Evolutionary conservation across 1,140 invertebrate genomes (phyloP).

Genomic region (Drosophila novamexicana): DNA sequence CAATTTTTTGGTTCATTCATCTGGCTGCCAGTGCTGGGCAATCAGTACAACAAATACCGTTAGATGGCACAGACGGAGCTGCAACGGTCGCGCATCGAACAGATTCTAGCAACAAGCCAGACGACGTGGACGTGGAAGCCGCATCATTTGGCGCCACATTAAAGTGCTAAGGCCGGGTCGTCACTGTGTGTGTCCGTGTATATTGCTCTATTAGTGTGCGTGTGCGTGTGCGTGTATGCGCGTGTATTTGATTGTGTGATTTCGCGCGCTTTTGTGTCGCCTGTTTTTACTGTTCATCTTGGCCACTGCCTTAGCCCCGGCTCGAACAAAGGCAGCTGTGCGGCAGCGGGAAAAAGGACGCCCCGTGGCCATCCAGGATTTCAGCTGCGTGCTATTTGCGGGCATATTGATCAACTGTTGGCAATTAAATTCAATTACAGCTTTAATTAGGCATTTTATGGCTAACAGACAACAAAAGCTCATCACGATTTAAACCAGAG

Average conservation of each 20-base stretch:
- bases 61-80: constrained; percentile 55
- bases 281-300: constrained; percentile 49
- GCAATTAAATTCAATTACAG: constrained; percentile 58
- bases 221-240: constrained; percentile 24
- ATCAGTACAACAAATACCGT: constrained; percentile 68
- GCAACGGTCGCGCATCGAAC: constrained; percentile 30
- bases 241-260: constrained; percentile 54
- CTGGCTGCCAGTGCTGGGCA: constrained; percentile 39
- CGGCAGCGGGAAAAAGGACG: constrained; percentile 32
- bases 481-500: constrained; percentile 22
- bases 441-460: constrained; percentile 76
- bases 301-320: constrained; percentile 34
- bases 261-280: constrained; percentile 77
- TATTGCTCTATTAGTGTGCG: constrained; percentile 18
- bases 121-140: constrained; percentile 43
- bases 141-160: constrained; percentile 73
- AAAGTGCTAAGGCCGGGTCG: constrained; percentile 56
- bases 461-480: constrained; percentile 68
- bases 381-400: constrained; percentile 59
- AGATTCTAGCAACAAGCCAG: constrained; percentile 25
- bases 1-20: constrained; percentile 73
- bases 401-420: constrained; percentile 64
- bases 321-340: constrained; percentile 21
- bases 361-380: constrained; percentile 26
- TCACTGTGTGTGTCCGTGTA: not conserved